Evolutionary conservation across 2,888 invertebrate genomes (phyloP).

Genomic region (Tigriopus californicus): DNA sequence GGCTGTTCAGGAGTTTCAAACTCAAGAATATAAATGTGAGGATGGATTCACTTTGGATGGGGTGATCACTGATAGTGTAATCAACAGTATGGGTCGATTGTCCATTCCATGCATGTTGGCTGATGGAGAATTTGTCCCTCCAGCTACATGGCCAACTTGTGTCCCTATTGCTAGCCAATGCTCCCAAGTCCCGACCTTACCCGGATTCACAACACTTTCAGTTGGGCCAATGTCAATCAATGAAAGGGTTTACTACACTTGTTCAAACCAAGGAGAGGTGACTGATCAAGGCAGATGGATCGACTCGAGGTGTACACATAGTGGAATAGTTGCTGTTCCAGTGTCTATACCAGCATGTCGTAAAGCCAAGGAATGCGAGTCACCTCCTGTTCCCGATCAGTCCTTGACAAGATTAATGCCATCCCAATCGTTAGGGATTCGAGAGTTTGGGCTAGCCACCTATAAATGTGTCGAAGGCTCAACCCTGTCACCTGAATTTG

Average conservation of each 20-base stretch:
- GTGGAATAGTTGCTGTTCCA: too few relatives aligned
- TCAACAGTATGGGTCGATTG: background rate
- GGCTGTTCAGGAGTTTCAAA: background rate
- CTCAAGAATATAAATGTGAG: background rate
- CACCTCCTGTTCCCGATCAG: background rate
- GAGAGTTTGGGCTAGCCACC: too few relatives aligned
- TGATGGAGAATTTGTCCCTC: background rate
- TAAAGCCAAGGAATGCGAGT: background rate
- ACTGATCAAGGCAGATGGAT: background rate
- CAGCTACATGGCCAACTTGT: background rate
- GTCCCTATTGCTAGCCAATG: background rate
- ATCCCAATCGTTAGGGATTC: too few relatives aligned
- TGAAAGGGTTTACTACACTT: background rate
- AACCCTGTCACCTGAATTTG: too few relatives aligned
- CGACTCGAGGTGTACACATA: too few relatives aligned
- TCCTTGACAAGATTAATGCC: too few relatives aligned
- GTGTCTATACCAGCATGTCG: background rate
- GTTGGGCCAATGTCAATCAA: background rate
- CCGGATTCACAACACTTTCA: background rate
- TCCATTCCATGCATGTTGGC: background rate
- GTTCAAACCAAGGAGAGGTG: background rate
- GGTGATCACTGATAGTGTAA: background rate
- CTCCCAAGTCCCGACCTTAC: background rate
- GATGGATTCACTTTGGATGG: background rate
- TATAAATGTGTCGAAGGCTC: too few relatives aligned